These are phyloP conservation scores for Hormaphis cornu DNA, from an alignment of 1,140 invertebrate species.

Conservation along the genomic window DNA sequence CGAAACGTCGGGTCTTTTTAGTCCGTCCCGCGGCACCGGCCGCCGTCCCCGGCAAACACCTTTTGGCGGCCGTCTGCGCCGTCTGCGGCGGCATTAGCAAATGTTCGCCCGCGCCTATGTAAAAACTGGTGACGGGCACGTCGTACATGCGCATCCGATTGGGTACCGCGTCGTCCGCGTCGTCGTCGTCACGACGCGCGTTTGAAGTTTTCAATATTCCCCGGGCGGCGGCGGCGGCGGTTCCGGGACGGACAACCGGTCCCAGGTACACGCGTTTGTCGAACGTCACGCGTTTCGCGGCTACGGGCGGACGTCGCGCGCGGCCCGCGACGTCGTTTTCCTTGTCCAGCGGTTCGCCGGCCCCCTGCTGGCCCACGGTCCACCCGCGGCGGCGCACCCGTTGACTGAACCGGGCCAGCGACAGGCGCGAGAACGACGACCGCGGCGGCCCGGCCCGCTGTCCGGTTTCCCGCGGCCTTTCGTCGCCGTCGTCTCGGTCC, in stretches of 20 bases:
- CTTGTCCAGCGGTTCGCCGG: constrained; percentile 14
- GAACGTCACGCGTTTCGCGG: constrained; percentile 38
- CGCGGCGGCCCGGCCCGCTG: constrained; percentile 34
- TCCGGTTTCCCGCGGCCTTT: not conserved
- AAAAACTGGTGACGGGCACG: constrained; percentile 29
- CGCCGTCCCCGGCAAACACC: not conserved
- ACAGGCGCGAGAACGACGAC: constrained; percentile 49
- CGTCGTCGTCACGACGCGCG: not conserved
- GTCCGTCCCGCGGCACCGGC: not conserved
- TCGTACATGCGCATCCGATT: constrained; percentile 32
- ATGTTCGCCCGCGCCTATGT: constrained; percentile 2
- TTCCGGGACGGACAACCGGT: constrained; percentile 34
- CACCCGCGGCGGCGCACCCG: constrained; percentile 38
- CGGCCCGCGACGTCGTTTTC: not conserved
- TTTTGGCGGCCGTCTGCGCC: not conserved
- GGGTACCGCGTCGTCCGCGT: not conserved
- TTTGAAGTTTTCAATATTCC: constrained; percentile 32
- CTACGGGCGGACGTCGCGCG: not conserved
- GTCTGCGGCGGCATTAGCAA: not conserved
- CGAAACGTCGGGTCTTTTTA: constrained; percentile 19
- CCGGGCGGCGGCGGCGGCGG: constrained; percentile 40
- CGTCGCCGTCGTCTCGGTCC: not conserved
- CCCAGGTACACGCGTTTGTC: constrained; percentile 40
- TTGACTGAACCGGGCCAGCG: constrained; percentile 52
- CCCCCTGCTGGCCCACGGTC: constrained; percentile 35